Evolutionary conservation across 2,113 vertebrate genomes (phyloP), one percentile per base, ranked within the genome.

Genomic region (Tachycineta bicolor): DNA sequence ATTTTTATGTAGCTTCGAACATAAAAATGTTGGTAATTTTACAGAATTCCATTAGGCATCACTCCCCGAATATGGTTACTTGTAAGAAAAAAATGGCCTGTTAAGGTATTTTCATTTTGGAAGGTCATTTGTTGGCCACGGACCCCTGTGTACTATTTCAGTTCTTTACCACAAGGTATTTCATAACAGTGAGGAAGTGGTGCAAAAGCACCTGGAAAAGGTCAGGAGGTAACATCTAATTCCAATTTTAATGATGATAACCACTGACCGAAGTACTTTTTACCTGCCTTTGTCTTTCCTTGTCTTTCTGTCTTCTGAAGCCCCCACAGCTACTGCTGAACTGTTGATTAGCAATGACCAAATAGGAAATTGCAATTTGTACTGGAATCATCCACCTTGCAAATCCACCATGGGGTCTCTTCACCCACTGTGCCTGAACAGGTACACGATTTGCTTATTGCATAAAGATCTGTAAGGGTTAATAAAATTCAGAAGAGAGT

Each of bases 401-500:
- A 55, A 41, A 58, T 63, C 49, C 59, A 47, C 33, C 64, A 8
- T 5, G n/a, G 56, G 6, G 31, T 62, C 62, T 87, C 71, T 47
- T 87, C 74, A 58, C 56, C 31, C 59, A 10, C 26, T 7, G 22
- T 58, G 49, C 83, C 89, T 85, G 16, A 55, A 33, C 6, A 59
- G 95, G 86, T 47, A 87, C 60, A 59, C 0, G 0, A 63, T 58
- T 78, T 91, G 49, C 93, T 97, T 97, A 96, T 89, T 97, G 97
- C 97, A 96, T 89, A 79, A 88, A 89, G 86, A 88, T 78, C 58
- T 96, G 90, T 55, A 93, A 68, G 41, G 84, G 65, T 80, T 90
- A 96, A 95, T 93, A 86, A 85, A 93, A 93, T 70, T 96, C 95
- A 89, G 92, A 95, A 89, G 65, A 84, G 79, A 95, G 55, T 76